Base-by-base conservation (phyloP, 2,113 vertebrate species). In the Centropus bengalensis region DNA sequence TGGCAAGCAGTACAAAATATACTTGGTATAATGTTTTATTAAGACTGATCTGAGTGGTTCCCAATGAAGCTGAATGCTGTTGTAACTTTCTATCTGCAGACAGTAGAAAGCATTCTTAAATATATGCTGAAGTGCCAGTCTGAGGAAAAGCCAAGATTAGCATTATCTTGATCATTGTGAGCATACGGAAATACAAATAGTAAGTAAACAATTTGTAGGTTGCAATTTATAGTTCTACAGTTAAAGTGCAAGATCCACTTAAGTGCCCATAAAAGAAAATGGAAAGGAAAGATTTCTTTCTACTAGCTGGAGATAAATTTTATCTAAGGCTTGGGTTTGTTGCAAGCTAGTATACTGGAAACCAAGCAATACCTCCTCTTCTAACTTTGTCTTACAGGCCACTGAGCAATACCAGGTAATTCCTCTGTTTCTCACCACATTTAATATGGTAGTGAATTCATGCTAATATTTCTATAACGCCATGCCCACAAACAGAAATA, bases 271-370 rank as follows among this genome's bases (percentile, higher is more conserved):
- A 66, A 84, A 77, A 86, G 40, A 60, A 88, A 91, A 91, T 40
- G 20, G 52, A 89, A 80, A 75, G 21, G n/a, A 54, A 86, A 83
- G 42, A 68, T 68, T 92, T 80, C 27, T 93, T 66, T 85, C 38
- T 74, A 33, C 9, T 79, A 62, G 45, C n/a, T 32, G 52, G n/a
- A 68, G 54, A 55, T 51, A 82, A 74, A 67, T 71, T 17, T 49
- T 69, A 40, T 45, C 23, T 40, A 30, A 60, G 14, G 20, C 22
- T 81, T 42, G n/a, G 18, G 15, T n/a, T 64, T 80, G 42, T 56
- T 86, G 27, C 79, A 78, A 88, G 75, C 32, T 73, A 71, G 28
- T 74, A 73, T 96, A 28, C 63, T 92, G 52, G 79, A 92, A 92
- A 86, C 9, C 22, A 79, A 86, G 19, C 11, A 51, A 33, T 52